Base-by-base conservation (phyloP, 2,888 invertebrate genomes). In the Ryuthela nishihirai region DNA sequence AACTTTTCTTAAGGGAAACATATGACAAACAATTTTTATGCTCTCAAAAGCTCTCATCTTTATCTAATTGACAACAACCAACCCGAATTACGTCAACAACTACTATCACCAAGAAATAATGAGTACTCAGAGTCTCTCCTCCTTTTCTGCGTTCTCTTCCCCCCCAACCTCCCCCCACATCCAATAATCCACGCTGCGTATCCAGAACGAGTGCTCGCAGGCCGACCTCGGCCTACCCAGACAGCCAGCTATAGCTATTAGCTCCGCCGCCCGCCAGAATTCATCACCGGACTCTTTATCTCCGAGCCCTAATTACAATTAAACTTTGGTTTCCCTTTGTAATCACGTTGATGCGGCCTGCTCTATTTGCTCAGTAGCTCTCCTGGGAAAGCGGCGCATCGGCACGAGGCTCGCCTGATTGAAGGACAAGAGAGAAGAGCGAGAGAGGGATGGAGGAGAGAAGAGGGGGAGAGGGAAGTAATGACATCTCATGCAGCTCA, bases 241-340 rank as follows among this genome's bases (percentile, higher is more conserved):
- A 50, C 45, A 56, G 50, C 50, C 50, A 39, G 56, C 39, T 49
- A 49, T 50, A 44, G 56, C 56, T 50, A 56, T 56, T 56, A 56
- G 50, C 50, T 44, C 56, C 40, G 44, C 49, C 25, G 43, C 35
- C 41, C 45, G 50, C 56, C 45, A 56, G 49, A 50, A 56, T 44
- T 50, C 38, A 49, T 50, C 49, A 50, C 46, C 56, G 56, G 40
- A 45, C 52, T 47, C 58, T 58, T 58, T 58, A 58, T 58, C 52
- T 58, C 58, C 38, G 20, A 25, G 47, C 46, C 52, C 58, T 58
- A 58, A 58, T 58, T 58, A 58, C 58, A 58, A 58, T 58, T 58
- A 58, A 58, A 58, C 58, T 58, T 58, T 52, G 58, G 52, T 58
- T 58, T 52, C 58, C 58, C 58, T 52, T 52, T 58, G 50, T 58